Base-by-base conservation (phyloP, 2,888 invertebrate genomes). In the Aphelenchoides bicaudatus region DNA sequence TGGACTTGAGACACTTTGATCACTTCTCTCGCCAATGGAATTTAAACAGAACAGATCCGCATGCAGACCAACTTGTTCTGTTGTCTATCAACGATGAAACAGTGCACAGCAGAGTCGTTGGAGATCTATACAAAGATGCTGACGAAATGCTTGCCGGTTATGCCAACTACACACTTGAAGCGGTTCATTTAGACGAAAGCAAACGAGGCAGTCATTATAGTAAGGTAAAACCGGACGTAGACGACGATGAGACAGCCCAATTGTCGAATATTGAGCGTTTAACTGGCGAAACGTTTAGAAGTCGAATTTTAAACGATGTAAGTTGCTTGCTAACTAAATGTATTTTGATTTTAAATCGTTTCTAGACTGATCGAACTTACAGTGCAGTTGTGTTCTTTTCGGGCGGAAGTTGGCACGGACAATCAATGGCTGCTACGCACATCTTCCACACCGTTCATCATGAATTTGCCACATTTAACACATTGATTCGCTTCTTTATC, bases 351-450 rank as follows among this genome's bases (percentile, higher is more conserved):
- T 47, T 51, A 8, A n/a, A 16, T 16, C 8, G 38, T 13, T 51
- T 53, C 13, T 19, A 53, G 53, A 4, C 46, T 1, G 49, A 53
- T 19, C 13, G 50, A 21, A 23, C 28, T 6, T 31, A 58, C 39
- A 61, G 61, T 30, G 39, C 64, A 13, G 37, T 67, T 8, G 61
- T 67, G 1, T 64, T 67, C 47, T 67, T 67, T 37, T 56, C 66
- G 5, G 66, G 67, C 21, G 66, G 66, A 3, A 47, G 54, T 16
- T 58, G 54, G 50, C 67, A 67, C 34, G 66, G 56, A 0, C 63
- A 62, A 19, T 56, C 57, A 5, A 59, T 58, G 8, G 28, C 66
- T 2, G 53, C 66, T 28, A 48, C 56, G 10, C 55, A 65, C 37
- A 30, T 61, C 10, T 8, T 66, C 1, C 68, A 66, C 37, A 21